Conservation (phyloP, 2,113 vertebrate species). For the Tychaedon coryphoeus region DNA sequence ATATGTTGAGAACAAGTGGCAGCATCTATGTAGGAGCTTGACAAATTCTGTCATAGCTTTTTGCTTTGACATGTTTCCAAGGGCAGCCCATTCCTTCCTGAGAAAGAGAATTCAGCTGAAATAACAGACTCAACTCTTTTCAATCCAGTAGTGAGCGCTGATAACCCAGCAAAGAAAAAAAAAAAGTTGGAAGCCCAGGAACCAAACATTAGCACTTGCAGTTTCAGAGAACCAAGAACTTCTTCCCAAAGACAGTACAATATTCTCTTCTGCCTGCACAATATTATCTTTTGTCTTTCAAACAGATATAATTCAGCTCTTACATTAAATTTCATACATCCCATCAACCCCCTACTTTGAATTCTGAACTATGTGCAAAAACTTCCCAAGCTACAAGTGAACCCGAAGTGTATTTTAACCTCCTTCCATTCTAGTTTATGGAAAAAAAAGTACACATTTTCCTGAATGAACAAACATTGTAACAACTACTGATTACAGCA, state of each 20-base stretch:
- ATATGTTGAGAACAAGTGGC: conserved; percentile 92
- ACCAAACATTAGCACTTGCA: neutral
- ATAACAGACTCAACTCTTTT: neutral
- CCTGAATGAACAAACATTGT: neutral
- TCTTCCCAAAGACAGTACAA: neutral
- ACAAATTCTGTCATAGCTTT: conserved; percentile 97
- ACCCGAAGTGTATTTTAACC: neutral
- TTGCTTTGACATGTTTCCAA: conserved; percentile 90
- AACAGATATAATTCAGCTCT: neutral
- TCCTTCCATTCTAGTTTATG: neutral
- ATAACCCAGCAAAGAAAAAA: neutral
- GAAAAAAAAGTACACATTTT: neutral
- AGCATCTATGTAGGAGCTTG: conserved; percentile 90
- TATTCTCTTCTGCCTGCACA: neutral
- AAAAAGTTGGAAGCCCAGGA: neutral
- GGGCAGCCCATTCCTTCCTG: conserved; percentile 94
- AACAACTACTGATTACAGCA: neutral
- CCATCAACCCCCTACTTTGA: neutral
- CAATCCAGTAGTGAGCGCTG: neutral
- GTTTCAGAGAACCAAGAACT: neutral
- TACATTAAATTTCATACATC: neutral
- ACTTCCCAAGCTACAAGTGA: neutral
- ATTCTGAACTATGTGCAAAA: neutral
- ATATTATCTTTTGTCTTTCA: neutral
- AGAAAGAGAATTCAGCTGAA: conserved; percentile 9